These are phyloP conservation scores for Anagrus nilaparvatae DNA, from an alignment of 1,140 invertebrate species.

Conservation along the genomic window DNA sequence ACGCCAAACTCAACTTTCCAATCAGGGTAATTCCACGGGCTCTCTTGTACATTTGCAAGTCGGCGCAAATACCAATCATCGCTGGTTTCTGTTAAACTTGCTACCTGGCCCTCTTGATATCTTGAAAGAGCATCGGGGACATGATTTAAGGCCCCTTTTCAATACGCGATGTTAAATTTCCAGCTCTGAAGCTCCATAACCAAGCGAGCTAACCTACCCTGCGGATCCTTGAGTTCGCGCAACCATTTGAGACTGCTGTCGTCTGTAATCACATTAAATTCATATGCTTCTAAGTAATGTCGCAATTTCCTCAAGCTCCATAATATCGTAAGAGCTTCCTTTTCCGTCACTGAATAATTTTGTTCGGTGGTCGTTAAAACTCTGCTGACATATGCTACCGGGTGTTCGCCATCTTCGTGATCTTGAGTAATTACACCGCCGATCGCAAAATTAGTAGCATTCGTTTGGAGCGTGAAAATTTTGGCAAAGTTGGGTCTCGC, in stretches of 20 bases:
- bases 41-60: too few relatives aligned
- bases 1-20: too few relatives aligned
- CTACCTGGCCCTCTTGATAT: too few relatives aligned
- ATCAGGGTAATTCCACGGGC: too few relatives aligned
- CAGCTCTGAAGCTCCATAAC: too few relatives aligned
- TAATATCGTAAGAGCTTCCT: conserved; percentile 36
- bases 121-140: too few relatives aligned
- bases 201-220: too few relatives aligned
- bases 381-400: conserved; percentile 23
- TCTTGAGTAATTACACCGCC: conserved; percentile 20
- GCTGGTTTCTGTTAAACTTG: too few relatives aligned
- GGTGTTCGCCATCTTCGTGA: conserved; percentile 13
- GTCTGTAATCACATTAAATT: conserved; percentile 32
- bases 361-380: conserved; percentile 27
- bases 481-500: conserved; percentile 12
- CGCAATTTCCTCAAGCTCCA: conserved; percentile 32
- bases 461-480: conserved; percentile 13
- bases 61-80: too few relatives aligned
- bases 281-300: conserved; percentile 22
- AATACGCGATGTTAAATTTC: too few relatives aligned
- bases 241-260: not conserved
- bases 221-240: too few relatives aligned
- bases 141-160: too few relatives aligned
- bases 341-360: conserved; percentile 33
- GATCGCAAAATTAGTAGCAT: conserved; percentile 16